Evolutionary conservation across 2,797 vertebrate genomes (phyloP), one percentile per base, ranked within the genome.

Genomic region (Brotula barbata): DNA sequence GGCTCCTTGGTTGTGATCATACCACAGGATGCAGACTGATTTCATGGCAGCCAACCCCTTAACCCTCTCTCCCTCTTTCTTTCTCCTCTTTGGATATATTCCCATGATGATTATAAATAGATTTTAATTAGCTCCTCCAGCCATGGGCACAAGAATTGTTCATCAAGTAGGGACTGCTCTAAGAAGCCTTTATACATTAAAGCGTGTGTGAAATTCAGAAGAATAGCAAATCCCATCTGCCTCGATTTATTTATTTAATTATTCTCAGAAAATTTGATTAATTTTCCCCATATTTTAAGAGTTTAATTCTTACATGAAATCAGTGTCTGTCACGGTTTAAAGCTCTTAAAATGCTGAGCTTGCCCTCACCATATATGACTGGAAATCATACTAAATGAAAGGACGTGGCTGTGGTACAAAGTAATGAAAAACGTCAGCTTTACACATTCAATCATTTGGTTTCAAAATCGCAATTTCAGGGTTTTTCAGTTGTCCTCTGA

Each of bases 71-170:
- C 56, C 53, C 17, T 46, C 56, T 68, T 46, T 55, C 56, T 57
- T 39, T 68, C 47, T 42, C 57, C 66, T 76, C 75, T 72, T 84
- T 87, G 77, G 84, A 84, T 81, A 83, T 73, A 86, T 84, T 85
- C 84, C 87, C 82, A 68, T 62, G 53, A 10, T 86, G 79, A 88
- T 87, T 90, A 90, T 90, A 89, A 91, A 91, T 89, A 91, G 85
- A 85, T 88, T 88, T 73, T 88, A 91, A 91, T 90, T 90, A 89
- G 84, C 78, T 87, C 80, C 77, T 82, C 68, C 78, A 83, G 85
- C 86, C 86, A 82, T 74, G 71, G 82, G 87, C 85, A 81, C 78
- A 80, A 77, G 59, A 87, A 81, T 83, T 85, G 77, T 83, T 89
- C 85, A 86, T 87, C 71, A 85, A 88, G 74, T 62, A 77, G 68